These are phyloP conservation scores for Dicycla oo DNA, from an alignment of 2,888 invertebrate genomes.

Conservation along the genomic window DNA sequence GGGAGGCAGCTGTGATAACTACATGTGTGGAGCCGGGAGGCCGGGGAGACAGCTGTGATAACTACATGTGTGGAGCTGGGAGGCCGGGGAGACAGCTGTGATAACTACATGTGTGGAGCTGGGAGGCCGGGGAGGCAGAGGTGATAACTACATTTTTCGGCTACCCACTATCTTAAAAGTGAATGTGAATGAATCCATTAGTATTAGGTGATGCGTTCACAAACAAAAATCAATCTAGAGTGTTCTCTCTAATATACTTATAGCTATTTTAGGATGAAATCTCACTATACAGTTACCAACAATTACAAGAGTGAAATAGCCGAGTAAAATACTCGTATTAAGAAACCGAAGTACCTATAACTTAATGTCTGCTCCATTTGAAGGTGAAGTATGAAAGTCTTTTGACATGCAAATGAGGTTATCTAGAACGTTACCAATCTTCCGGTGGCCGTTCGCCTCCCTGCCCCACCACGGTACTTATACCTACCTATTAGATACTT, in stretches of 20 bases:
- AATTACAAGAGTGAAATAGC: neutral
- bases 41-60: too few relatives aligned
- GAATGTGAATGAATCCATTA: too few relatives aligned
- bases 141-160: too few relatives aligned
- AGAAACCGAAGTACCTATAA: neutral
- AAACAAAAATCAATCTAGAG: neutral
- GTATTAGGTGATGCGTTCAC: neutral
- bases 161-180: too few relatives aligned
- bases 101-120: too few relatives aligned
- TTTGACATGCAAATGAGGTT: conserved; percentile 56
- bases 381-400: conserved; percentile 35
- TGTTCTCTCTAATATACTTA: neutral
- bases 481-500: neutral
- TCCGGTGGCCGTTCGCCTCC: neutral
- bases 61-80: too few relatives aligned
- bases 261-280: neutral
- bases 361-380: conserved; percentile 23
- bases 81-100: too few relatives aligned
- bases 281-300: too few relatives aligned
- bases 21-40: too few relatives aligned
- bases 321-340: neutral
- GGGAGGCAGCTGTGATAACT: too few relatives aligned
- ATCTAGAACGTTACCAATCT: conserved; percentile 26
- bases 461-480: neutral
- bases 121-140: too few relatives aligned